These are phyloP conservation scores for Antitype chi DNA, from an alignment of 2,888 invertebrate genomes.

Conservation along the genomic window DNA sequence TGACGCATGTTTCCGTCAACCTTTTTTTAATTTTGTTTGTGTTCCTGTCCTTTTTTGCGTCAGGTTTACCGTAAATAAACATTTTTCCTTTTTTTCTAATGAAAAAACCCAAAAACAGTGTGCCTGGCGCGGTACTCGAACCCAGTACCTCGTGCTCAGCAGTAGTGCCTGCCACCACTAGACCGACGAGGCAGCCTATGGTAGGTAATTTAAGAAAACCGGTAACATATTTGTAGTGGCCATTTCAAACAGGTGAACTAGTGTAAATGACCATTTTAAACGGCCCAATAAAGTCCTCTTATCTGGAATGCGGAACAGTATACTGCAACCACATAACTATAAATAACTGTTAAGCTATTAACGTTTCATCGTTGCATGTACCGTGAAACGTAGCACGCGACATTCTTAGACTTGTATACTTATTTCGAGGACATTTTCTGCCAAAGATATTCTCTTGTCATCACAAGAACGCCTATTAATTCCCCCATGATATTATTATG, in stretches of 20 bases:
- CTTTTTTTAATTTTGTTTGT: too few species aligned
- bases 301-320: constrained; percentile 38
- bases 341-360: constrained; percentile 50
- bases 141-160: neutral
- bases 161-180: neutral
- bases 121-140: neutral
- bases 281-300: constrained; percentile 32
- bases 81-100: too few species aligned
- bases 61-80: too few species aligned
- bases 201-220: neutral
- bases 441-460: constrained; percentile 59
- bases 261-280: constrained; percentile 33
- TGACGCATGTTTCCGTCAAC: too few species aligned
- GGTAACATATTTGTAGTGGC: constrained; percentile 3
- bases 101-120: too few species aligned
- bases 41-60: too few species aligned
- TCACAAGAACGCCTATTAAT: constrained; percentile 45
- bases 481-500: constrained; percentile 52
- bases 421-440: constrained; percentile 39
- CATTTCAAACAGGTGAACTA: constrained; percentile 16
- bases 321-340: constrained; percentile 42
- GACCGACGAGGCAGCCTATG: neutral
- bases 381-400: constrained; percentile 46
- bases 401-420: constrained; percentile 27
- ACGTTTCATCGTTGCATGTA: constrained; percentile 54